Base-by-base conservation (phyloP, 2,888 invertebrate genomes). In the Nomada fabriciana region DNA sequence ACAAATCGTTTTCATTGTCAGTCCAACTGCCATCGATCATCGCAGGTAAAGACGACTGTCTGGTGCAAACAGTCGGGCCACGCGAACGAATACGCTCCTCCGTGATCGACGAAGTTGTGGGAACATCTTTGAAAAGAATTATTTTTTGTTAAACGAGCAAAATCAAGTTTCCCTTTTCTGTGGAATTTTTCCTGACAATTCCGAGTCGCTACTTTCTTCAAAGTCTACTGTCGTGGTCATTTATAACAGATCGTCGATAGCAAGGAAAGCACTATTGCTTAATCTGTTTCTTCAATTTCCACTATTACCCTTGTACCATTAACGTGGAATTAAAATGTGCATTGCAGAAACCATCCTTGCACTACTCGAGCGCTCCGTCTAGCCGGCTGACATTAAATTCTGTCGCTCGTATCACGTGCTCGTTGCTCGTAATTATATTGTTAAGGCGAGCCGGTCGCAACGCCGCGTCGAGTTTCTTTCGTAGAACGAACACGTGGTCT, bases 1-100 rank as follows among this genome's bases (percentile, higher is more conserved):
- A 88, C 89, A 88, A 90, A 89, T 90, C 84, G 87, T 84, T 79
- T 77, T 70, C 75, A 68, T 84, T 79, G 77, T 70, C 75, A 68
- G 76, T 59, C 72, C 78, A 79, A 70, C 81, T 82, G 77, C 79
- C 82, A 88, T 88, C 81, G 85, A 88, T 88, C 88, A 88, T 86
- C 74, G 72, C 50, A 29, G 69, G 36, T 71, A 64, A 76, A 63
- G 73, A 74, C 71, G 67, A 64, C 69, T 76, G 82, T 59, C 67
- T 57, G 71, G 70, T 73, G 76, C 83, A 69, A 83, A 85, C 73
- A 55, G 18, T 47, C 64, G 65, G 29, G 36, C 78, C 69, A 52
- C 60, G 61, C 68, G 64, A 73, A 64, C 67, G 67, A 67, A 64
- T 64, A 67, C 60, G 67, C 25, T 55, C 53, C 52, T 61, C 64